phyloP scores from a whole-genome alignment of 2,797 vertebrate species.

The Chelonia mydas region DNA sequence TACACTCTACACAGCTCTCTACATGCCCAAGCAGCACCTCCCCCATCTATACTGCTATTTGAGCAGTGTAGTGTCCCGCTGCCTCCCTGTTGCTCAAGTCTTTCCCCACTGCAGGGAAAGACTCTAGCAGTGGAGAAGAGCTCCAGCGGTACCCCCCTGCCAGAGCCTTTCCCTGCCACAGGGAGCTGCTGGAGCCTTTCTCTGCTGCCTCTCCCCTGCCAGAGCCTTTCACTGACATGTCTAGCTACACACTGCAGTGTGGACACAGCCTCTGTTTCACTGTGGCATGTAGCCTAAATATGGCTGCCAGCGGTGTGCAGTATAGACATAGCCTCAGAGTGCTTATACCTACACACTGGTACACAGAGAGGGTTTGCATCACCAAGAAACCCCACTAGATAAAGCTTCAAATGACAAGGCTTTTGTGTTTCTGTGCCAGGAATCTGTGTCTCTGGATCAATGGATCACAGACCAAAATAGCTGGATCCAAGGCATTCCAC shows the following conservation, averaged over 20 bases:
- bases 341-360: neutral
- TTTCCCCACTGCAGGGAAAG: neutral
- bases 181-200: neutral
- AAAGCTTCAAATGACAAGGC: neutral
- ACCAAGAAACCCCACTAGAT: neutral
- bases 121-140: neutral
- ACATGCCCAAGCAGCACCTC: neutral
- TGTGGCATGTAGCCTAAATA: neutral
- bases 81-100: neutral
- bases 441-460: neutral
- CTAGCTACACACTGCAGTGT: neutral
- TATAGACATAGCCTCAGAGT: neutral
- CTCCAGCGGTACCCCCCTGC: neutral
- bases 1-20: neutral
- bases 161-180: neutral
- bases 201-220: neutral
- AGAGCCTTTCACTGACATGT: neutral
- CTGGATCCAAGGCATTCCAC: neutral
- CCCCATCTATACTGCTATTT: neutral
- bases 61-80: neutral
- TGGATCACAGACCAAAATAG: neutral
- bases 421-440: neutral
- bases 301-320: neutral
- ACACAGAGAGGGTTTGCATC: neutral
- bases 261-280: neutral